Base-by-base conservation (phyloP, 2,888 invertebrate genomes). In the Epicampocera succincta region DNA sequence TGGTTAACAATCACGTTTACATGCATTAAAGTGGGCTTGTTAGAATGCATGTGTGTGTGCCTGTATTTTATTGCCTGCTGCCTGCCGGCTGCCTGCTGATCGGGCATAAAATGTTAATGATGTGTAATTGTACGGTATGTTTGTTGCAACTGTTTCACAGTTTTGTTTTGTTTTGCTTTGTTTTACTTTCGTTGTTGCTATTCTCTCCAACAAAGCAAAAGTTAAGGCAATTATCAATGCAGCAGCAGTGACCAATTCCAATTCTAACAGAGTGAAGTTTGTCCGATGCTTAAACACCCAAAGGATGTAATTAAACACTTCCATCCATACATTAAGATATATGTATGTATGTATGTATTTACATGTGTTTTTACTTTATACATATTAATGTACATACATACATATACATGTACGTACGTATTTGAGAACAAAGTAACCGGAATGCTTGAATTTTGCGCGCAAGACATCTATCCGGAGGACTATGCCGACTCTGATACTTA, bases 221-320 rank as follows among this genome's bases (percentile, higher is more conserved):
- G 29, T n/a, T 25, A 40, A 19, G 13, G 19, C 13, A 19, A 19
- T 19, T 19, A 40, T 21, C 40, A 58, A 19, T n/a, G 15, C 12
- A 19, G 76, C 46, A 29, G 50, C 58, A 65, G 56, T 77, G 71
- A 48, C 63, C 77, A 77, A 77, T 71, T 29, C 3, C 29, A 6
- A n/a, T 25, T 77, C 40, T 65, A 56, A 50, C 69, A 50, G 33
- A 48, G 38, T 48, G 58, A 77, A 71, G 63, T 77, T 77, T 71
- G 69, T 63, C 69, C 63, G 54, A 48, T 48, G 58, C 56, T 77
- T 58, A 71, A 77, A 71, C 38, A 40, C 63, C 77, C 71, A 50
- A 71, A 71, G 77, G 63, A 56, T 58, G 38, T 71, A 71, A 65
- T 71, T 71, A 65, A 46, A 63, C 73, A 60, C 9, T 19, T 25